A percentile compares a stretch with the other conserved stretches of the same genome.
Conservation (phyloP, 2,888 invertebrate species). For the Lochmaea capreae region DNA sequence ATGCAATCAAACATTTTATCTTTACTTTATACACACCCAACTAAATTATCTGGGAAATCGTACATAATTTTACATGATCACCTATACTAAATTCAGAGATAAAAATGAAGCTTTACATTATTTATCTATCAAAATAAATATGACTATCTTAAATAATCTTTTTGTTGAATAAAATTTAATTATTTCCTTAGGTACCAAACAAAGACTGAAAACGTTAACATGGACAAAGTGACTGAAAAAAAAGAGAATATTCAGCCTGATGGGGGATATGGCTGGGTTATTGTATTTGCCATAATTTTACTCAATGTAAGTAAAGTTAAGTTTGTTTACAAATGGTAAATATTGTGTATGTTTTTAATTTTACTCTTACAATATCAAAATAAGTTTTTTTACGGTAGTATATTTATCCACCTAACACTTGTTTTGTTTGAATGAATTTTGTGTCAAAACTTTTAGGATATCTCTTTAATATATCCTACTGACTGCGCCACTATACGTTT, state of each 20-base stretch:
- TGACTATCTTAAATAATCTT: not conserved
- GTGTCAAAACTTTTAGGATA: no score
- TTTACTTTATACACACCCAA: no score
- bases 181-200: not conserved
- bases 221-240: conserved; percentile 23
- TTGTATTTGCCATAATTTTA: conserved; percentile 64
- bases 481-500: conserved; percentile 43
- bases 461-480: conserved; percentile 5
- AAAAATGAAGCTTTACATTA: not conserved
- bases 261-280: conserved; percentile 68
- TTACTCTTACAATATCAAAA: no score
- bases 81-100: not conserved
- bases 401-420: not conserved
- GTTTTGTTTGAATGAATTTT: no score
- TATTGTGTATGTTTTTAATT: no score
- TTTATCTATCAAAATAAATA: conserved; percentile 3
- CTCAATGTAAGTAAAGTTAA: conserved; percentile 63
- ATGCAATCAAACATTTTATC: no score
- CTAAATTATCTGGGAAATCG: no score
- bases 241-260: conserved; percentile 59
- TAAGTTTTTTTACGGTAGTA: no score
- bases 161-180: not conserved
- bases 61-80: not conserved
- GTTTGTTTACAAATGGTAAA: not conserved
- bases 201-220: not conserved